Percentiles rank a stretch among this genome's conserved stretches.
Evolutionary conservation across 35 echinoderm and acorn worm genomes (phyloP).

Genomic region (Strongylocentrotus purpuratus): DNA sequence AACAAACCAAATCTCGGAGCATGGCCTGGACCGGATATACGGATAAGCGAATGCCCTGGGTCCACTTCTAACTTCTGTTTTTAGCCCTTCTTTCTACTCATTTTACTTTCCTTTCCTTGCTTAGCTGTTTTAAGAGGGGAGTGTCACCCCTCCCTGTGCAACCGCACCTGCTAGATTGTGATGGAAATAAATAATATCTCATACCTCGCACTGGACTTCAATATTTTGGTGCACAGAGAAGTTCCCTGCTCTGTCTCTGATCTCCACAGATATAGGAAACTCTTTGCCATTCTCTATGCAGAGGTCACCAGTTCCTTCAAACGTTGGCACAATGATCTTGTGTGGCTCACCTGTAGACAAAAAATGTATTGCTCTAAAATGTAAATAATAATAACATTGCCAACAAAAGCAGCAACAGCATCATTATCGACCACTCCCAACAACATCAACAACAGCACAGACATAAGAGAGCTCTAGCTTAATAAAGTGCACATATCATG

Average conservation of each 20-base stretch:
- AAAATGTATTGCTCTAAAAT: neutral
- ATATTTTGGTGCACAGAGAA: constrained; percentile 73
- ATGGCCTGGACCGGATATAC: too few species aligned
- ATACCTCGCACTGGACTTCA: constrained; percentile 81
- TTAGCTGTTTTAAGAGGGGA: too few species aligned
- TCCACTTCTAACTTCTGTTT: too few species aligned
- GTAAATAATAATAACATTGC: too few species aligned
- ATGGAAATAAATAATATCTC: neutral
- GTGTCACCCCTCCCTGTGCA: too few species aligned
- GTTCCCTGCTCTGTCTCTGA: constrained; percentile 84
- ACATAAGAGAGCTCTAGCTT: too few species aligned
- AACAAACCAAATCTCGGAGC: too few species aligned
- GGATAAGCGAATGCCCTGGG: too few species aligned
- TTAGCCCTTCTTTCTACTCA: too few species aligned
- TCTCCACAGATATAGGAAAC: constrained; percentile 71
- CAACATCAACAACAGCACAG: neutral
- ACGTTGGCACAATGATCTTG: constrained; percentile 67
- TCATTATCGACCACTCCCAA: neutral
- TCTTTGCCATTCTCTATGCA: constrained; percentile 76
- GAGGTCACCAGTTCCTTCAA: constrained; percentile 45
- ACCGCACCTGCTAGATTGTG: neutral
- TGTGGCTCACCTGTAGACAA: constrained; percentile 58
- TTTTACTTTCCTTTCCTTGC: too few species aligned
- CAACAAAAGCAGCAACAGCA: neutral
- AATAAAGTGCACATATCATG: too few species aligned